Evolutionary conservation across 2,113 vertebrate genomes (phyloP), one percentile per base, ranked within the genome.

Genomic region (Chlorodrepanis virens): DNA sequence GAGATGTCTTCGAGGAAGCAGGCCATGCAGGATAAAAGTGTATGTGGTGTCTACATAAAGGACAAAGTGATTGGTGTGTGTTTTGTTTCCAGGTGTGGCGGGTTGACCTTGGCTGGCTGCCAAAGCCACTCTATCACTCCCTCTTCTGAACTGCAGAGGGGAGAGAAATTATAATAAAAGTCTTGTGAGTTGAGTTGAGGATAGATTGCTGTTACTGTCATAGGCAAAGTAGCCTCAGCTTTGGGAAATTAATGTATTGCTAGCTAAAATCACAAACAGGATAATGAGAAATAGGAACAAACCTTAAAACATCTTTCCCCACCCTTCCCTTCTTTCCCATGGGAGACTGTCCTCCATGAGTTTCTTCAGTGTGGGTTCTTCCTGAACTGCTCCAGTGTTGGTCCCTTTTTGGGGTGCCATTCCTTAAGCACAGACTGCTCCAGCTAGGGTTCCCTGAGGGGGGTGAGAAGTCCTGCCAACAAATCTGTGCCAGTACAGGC

Each of bases 1-100:
- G 13, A 68, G 47, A 40, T 47, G 29, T 71, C 57, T 91, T 83
- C 47, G 39, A 89, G 57, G 45, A 87, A 69, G 68, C 11, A 60
- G 22, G 9, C 21, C 0, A 5, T 0, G 12, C n/a, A 12, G n/a
- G 69, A 3, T 35, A 60, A 72, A 42, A 68, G 15, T 4, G 1
- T n/a, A 9, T 72, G 28, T n/a, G 6, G 3, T 47, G 12, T 69
- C 20, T 89, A 21, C 0, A 4, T 9, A 33, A 17, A 74, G 22
- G 37, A 49, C 1, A 6, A 77, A 78, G 49, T 28, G 21, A 4
- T 4, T 81, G 37, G 14, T 6, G 0, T 50, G 6, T 6, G 0
- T 86, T 91, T 52, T 87, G 24, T 52, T 87, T 82, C 33, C n/a
- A 44, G 31, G 40, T 82, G 35, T 74, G 25, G 35, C 0, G 1